Evolutionary conservation across 1,140 invertebrate species (phyloP).

Genomic region (Littorina saxatilis): DNA sequence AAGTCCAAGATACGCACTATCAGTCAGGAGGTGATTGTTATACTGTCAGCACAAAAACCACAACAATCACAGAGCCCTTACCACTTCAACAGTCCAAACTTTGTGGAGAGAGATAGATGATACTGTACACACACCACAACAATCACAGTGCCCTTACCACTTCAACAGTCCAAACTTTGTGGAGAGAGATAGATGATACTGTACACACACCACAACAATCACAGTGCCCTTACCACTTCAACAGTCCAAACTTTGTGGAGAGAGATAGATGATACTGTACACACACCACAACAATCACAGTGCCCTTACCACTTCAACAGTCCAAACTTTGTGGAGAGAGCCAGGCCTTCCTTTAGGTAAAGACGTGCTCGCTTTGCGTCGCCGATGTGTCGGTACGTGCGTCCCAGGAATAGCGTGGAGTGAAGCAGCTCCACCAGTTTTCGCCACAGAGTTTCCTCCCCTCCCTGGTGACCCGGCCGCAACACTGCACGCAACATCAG

Average conservation of each 20-base stretch:
- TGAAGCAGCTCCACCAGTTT: conserved; percentile 45
- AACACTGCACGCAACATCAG: not conserved
- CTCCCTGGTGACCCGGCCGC: too few species aligned
- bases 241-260: too few species aligned
- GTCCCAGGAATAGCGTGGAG: conserved; percentile 46
- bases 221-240: not conserved
- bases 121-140: not conserved
- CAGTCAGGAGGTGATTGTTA: too few species aligned
- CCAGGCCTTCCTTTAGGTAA: conserved; percentile 56
- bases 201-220: not conserved
- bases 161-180: conserved; percentile 44
- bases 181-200: conserved; percentile 9
- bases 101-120: too few species aligned
- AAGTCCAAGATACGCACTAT: too few species aligned
- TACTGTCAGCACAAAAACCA: too few species aligned
- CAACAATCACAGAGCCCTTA: too few species aligned
- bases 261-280: too few species aligned
- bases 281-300: not conserved
- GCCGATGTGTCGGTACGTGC: conserved; percentile 47
- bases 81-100: too few species aligned
- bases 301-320: conserved; percentile 54
- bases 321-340: conserved; percentile 40
- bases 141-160: conserved; percentile 48
- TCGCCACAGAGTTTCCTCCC: conserved; percentile 20
- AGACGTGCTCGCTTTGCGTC: conserved; percentile 48